These are phyloP conservation scores for Apostichopus parvimensis DNA, from an alignment of 35 echinoderm and acorn worm genomes.

Conservation along the genomic window DNA sequence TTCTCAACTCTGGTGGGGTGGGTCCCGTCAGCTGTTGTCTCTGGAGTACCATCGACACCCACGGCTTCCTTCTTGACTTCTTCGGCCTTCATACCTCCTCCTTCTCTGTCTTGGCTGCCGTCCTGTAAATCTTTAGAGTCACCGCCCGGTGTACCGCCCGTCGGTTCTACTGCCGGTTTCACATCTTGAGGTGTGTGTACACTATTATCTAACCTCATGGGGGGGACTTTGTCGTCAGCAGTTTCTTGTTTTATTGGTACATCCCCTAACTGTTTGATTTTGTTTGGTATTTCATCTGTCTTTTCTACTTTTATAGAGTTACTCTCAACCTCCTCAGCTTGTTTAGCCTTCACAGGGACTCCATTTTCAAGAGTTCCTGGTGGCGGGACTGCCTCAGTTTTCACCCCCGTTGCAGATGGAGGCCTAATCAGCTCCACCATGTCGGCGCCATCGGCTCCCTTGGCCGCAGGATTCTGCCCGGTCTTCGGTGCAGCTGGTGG, in stretches of 20 bases:
- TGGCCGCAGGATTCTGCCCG: not conserved
- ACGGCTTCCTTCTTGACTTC: constrained; percentile 1
- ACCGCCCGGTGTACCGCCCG: not conserved
- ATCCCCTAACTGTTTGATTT: not conserved
- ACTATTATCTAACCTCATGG: too few species aligned
- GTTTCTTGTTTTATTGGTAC: not conserved
- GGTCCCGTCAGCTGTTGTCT: not conserved
- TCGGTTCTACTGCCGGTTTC: not conserved
- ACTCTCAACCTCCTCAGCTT: not conserved
- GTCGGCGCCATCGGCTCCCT: not conserved
- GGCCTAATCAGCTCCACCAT: constrained; percentile 42
- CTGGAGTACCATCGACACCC: not conserved
- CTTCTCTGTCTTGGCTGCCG: constrained; percentile 26
- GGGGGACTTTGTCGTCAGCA: too few species aligned
- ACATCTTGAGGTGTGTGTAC: not conserved
- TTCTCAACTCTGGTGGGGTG: not conserved
- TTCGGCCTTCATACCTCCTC: not conserved
- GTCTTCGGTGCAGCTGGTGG: not conserved
- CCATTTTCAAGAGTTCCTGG: not conserved
- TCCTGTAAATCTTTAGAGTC: constrained; percentile 45
- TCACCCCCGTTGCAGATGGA: not conserved
- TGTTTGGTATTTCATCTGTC: not conserved
- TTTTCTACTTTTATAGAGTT: not conserved
- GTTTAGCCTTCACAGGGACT: not conserved
- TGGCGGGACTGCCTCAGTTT: not conserved